These are phyloP conservation scores for Mormyrus proboscirostris DNA, from an alignment of 2,797 vertebrate genomes.

Conservation along the genomic window DNA sequence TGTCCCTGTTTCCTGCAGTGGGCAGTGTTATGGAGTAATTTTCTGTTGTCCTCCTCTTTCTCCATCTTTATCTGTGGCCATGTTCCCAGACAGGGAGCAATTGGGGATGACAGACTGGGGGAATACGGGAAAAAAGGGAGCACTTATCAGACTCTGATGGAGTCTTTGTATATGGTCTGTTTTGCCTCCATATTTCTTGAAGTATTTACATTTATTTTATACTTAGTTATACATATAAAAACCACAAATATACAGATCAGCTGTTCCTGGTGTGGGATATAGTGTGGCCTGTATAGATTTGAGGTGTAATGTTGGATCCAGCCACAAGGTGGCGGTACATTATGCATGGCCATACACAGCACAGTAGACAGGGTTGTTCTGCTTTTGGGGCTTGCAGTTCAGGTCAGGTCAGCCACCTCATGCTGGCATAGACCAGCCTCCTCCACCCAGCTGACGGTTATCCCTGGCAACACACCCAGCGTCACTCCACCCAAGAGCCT, in stretches of 20 bases:
- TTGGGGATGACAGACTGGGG: conserved; percentile 19
- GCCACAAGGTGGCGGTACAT: not conserved
- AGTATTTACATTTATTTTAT: not conserved
- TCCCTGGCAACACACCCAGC: conserved; percentile 26
- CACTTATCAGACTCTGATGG: conserved; percentile 1
- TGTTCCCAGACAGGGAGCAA: not conserved
- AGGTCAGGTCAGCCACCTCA: not conserved
- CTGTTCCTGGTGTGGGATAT: not conserved
- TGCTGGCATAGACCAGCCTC: conserved; percentile 20
- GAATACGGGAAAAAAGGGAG: conserved; percentile 14
- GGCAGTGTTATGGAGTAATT: not conserved
- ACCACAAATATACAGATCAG: not conserved
- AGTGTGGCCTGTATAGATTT: not conserved
- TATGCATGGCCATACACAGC: not conserved
- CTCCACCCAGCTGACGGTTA: conserved; percentile 29
- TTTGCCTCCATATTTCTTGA: not conserved
- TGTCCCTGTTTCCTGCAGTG: not conserved
- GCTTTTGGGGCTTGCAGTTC: conserved; percentile 14
- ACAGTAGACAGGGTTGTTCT: not conserved
- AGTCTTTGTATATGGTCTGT: not conserved
- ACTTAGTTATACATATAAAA: not conserved
- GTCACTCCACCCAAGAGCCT: conserved; percentile 32
- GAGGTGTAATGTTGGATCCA: not conserved
- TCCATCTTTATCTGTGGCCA: not conserved
- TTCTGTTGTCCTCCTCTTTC: not conserved